These are phyloP conservation scores for Ardeotis arabs DNA, from an alignment of 2,113 vertebrate genomes.

Conservation along the genomic window DNA sequence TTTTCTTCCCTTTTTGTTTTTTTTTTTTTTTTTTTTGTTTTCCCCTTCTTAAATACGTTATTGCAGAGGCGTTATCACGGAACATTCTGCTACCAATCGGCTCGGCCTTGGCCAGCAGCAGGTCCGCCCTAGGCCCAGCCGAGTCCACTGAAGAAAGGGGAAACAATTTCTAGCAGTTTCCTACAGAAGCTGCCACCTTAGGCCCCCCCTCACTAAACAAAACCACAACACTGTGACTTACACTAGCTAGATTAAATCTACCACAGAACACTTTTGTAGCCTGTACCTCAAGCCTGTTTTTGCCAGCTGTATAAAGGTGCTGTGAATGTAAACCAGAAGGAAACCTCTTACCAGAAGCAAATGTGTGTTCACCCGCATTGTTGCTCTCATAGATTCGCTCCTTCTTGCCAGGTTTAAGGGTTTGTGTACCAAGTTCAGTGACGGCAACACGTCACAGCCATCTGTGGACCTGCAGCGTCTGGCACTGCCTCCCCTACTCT, in stretches of 20 bases:
- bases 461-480: fast-evolving
- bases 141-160: too few relatives aligned
- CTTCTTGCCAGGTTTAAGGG: not conserved
- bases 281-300: not conserved
- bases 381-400: not conserved
- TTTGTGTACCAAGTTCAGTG: not conserved
- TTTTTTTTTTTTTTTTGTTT: too few relatives aligned
- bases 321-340: not conserved
- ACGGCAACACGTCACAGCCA: not conserved
- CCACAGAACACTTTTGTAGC: not conserved
- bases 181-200: too few relatives aligned
- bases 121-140: too few relatives aligned
- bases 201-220: too few relatives aligned
- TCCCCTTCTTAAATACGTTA: too few relatives aligned
- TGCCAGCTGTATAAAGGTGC: not conserved
- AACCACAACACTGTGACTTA: not conserved
- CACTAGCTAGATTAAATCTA: not conserved
- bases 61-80: too few relatives aligned
- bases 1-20: too few relatives aligned
- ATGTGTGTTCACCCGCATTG: fast-evolving
- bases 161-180: too few relatives aligned
- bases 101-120: too few relatives aligned
- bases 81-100: too few relatives aligned
- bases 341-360: not conserved
- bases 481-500: not conserved